Evolutionary conservation across 2,888 invertebrate genomes (phyloP), one percentile per base, ranked within the genome.

Genomic region (Diarsia rubi): DNA sequence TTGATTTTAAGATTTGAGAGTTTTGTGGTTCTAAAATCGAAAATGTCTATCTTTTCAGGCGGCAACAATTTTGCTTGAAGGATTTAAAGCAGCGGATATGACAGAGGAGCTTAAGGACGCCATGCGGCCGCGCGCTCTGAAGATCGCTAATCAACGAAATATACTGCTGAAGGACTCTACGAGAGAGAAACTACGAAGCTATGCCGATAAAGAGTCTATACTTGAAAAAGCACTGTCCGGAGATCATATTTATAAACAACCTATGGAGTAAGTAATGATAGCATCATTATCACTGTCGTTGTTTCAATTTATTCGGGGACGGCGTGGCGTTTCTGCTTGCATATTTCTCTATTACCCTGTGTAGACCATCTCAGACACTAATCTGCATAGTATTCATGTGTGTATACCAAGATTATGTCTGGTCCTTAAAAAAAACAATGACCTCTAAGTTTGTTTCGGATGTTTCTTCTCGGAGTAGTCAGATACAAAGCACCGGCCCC

Each of bases 61-160:
- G 1, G 97, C 96, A 1, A 83, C 93, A 82, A 90, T 94, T 14
- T 85, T 97, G 54, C 78, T 97, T 24, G 90, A 93, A 78, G 97
- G 95, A 0, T 92, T 97, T 31, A 90, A 90, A 24, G 90, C 93
- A 0, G 78, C 89, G 0, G 81, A 90, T 9, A 44, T 95, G 27
- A 82, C 92, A 0, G 94, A 94, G 3, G 92, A 93, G 45, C 83
- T 82, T 0, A 94, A 94, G 71, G 95, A 95, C 59, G 84, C 87
- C 5, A 85, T 97, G 86, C 90, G 94, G 0, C 91, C 91, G 9
- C 94, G 97, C 1, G 96, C 96, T 1, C 78, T 80, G 3, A 89
- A 91, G 54, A 84, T 97, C 4, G 93, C 94, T 0, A 89, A 88
- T 4, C 92, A 93, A 54, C 93, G 91, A 76, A 93, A 91, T 42